phyloP scores from a whole-genome alignment of 2,888 invertebrate species.

The Ametastegia equiseti region DNA sequence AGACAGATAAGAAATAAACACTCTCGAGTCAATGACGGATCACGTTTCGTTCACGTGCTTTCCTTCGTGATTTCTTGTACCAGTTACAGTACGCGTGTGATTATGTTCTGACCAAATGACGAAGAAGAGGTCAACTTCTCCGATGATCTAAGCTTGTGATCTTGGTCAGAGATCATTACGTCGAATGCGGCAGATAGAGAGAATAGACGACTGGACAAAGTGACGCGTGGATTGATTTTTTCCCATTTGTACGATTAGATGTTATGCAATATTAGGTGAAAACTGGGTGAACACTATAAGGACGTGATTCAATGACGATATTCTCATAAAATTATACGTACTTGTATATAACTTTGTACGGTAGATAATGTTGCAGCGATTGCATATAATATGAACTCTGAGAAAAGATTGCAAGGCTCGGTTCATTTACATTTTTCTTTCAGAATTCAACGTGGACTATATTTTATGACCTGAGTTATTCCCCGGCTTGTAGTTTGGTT shows the following conservation, averaged over 20 bases:
- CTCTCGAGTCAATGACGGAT: not conserved
- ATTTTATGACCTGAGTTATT: not conserved
- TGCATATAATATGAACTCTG: too few relatives aligned
- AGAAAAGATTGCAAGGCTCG: too few relatives aligned
- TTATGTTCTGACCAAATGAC: slow-evolving; percentile 26
- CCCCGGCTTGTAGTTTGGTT: not conserved
- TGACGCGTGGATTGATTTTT: not conserved
- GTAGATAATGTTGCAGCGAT: too few relatives aligned
- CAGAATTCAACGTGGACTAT: too few relatives aligned
- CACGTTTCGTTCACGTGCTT: slow-evolving; percentile 34
- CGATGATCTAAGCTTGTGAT: not conserved
- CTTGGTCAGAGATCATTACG: not conserved
- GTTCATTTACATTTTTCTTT: too few relatives aligned
- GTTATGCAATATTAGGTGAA: too few relatives aligned
- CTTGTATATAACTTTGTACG: too few relatives aligned
- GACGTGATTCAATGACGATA: too few relatives aligned
- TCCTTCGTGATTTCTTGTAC: not conserved
- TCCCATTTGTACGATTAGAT: too few relatives aligned
- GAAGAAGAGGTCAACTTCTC: slow-evolving; percentile 24
- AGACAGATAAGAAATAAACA: slow-evolving; percentile 29
- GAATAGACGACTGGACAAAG: not conserved
- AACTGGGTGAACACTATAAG: too few relatives aligned
- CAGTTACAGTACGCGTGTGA: slow-evolving; percentile 23
- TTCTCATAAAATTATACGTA: too few relatives aligned
- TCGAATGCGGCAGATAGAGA: not conserved